Conservation (phyloP, 1,140 invertebrate genomes). For the Anoplophora glabripennis region DNA sequence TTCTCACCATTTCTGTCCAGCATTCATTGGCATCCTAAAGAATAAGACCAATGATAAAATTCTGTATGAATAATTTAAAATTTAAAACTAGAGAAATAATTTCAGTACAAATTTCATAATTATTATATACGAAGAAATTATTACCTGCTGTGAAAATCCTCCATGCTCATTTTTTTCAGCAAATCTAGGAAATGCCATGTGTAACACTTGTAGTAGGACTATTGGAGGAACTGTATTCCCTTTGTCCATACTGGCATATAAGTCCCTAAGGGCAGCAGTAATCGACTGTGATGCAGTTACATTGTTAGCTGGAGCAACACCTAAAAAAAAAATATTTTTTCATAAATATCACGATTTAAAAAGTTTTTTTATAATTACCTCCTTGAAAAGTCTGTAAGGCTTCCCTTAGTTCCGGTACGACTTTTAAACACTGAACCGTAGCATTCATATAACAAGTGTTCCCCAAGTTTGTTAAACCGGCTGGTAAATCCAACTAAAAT, state of each 20-base stretch:
- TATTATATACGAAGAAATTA: no score
- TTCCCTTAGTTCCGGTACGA: constrained; percentile 88
- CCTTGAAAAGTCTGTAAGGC: constrained; percentile 72
- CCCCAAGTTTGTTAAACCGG: constrained; percentile 87
- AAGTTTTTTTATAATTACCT: constrained; percentile 49
- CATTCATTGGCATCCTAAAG: constrained; percentile 83
- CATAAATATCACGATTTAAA: neutral
- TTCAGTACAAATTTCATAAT: no score
- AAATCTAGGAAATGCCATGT: constrained; percentile 88
- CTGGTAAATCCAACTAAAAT: constrained; percentile 67
- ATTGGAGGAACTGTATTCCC: constrained; percentile 71
- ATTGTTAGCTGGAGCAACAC: constrained; percentile 43
- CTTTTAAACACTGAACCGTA: constrained; percentile 93
- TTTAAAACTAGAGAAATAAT: no score
- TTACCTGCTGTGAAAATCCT: constrained; percentile 73
- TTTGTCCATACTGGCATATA: constrained; percentile 80
- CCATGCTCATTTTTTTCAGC: constrained; percentile 85
- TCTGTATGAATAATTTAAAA: neutral
- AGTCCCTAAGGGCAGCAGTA: constrained; percentile 76
- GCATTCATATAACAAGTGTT: constrained; percentile 99
- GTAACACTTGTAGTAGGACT: constrained; percentile 79
- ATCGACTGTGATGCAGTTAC: constrained; percentile 63
- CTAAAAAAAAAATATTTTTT: constrained; percentile 16
- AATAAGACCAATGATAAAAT: constrained; percentile 32
- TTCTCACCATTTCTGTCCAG: constrained; percentile 92